Conservation (phyloP, 2,797 vertebrate species). For the Percopsis omiscomaycus region DNA sequence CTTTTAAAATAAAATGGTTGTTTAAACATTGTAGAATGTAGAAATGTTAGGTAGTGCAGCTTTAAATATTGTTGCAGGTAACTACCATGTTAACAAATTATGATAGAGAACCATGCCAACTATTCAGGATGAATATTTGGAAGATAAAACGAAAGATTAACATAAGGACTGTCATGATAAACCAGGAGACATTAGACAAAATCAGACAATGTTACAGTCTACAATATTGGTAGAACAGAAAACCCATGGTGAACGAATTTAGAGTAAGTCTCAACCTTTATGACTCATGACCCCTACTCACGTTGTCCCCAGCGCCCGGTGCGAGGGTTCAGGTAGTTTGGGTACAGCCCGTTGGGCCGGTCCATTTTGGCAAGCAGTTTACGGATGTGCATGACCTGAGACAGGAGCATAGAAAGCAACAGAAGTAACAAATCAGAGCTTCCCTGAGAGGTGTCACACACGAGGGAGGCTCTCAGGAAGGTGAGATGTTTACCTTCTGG, state of each 20-base stretch:
- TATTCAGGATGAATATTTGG: background rate
- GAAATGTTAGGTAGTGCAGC: too few species aligned
- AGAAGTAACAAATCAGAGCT: background rate
- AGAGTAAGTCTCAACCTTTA: too few species aligned
- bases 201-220: background rate
- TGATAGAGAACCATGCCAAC: too few species aligned
- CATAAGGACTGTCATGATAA: background rate
- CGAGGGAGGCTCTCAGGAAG: background rate
- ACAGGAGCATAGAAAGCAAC: conserved; percentile 32
- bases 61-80: too few species aligned
- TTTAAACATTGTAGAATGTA: too few species aligned
- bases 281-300: conserved; percentile 75
- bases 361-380: conserved; percentile 99
- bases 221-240: background rate
- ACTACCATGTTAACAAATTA: background rate
- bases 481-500: conserved; percentile 82
- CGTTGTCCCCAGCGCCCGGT: conserved; percentile 98
- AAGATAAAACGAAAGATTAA: background rate
- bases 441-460: too few species aligned
- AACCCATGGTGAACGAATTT: too few species aligned
- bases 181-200: background rate
- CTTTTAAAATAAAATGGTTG: too few species aligned
- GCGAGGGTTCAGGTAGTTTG: conserved; percentile 97
- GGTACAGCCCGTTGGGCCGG: conserved; percentile 96
- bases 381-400: conserved; percentile 97